Evolutionary conservation across 1,140 invertebrate genomes (phyloP).

Genomic region (Dendroctonus ponderosae): DNA sequence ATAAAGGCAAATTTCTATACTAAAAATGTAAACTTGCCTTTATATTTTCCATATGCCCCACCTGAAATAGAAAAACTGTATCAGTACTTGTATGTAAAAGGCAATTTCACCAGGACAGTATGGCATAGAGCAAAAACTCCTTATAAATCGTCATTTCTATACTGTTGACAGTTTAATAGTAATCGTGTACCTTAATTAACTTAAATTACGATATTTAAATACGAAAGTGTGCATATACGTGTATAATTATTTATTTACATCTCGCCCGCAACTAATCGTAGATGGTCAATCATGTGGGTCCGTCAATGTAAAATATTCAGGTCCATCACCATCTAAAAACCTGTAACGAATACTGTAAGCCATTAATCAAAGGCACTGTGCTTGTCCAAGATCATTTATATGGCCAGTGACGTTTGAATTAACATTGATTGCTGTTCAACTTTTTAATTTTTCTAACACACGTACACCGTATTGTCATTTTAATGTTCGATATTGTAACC

Average conservation of each 20-base stretch:
- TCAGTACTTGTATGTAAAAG: constrained; percentile 4
- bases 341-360: constrained; percentile 40
- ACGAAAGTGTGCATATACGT: neutral
- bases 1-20: constrained; percentile 17
- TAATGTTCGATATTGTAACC: constrained; percentile 23
- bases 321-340: constrained; percentile 39
- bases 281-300: constrained; percentile 9
- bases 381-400: constrained; percentile 50
- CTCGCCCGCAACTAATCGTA: constrained; percentile 1
- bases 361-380: constrained; percentile 46
- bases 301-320: constrained; percentile 27
- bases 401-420: constrained; percentile 50
- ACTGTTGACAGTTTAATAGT: no score
- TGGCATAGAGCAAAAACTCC: no score
- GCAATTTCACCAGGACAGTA: no score
- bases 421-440: constrained; percentile 47
- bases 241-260: neutral
- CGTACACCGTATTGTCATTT: constrained; percentile 40
- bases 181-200: neutral
- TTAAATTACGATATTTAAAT: neutral
- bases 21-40: constrained; percentile 18
- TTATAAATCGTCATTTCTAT: no score
- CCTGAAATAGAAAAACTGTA: constrained; percentile 15
- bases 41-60: constrained; percentile 16
- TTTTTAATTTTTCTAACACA: constrained; percentile 37